Base-by-base conservation (phyloP, 2,797 vertebrate species). In the Enteromius mattozi region DNA sequence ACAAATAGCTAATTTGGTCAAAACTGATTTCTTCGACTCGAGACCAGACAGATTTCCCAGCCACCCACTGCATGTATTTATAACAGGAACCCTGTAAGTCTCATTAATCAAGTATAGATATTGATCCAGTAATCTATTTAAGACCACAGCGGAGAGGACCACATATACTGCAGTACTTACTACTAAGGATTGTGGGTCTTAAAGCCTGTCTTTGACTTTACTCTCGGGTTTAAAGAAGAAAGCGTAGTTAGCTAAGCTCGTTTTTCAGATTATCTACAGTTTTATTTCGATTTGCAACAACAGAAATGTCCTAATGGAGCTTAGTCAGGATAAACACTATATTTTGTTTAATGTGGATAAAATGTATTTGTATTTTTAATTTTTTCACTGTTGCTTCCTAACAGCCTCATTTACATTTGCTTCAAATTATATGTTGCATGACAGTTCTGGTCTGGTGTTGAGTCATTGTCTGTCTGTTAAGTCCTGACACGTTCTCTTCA, bases 81-180 rank as follows among this genome's bases (percentile, higher is more conserved):
- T 84, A 84, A 78, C 21, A 0, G 35, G 35, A 80, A 80, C 16
- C 35, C 70, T 70, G 80, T 79, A 78, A 61, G 78, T 80, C 65
- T 80, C 82, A 84, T 87, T 87, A 87, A 87, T 85, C 79, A 81
- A 81, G 79, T 78, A 80, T 83, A 78, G 80, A 63, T 85, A 88
- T 87, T 19, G 85, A 85, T 86, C 83, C 54, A 35, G 54, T 86
- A 69, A 86, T 88, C 83, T 85, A 47, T 78, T 88, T 63, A 76
- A 85, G 72, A 51, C 76, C 72, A 42, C 61, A 51, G 51, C 8
- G 19, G 51, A 69, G 30, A 79, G 33, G 63, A 63, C 87, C 35
- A 81, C 37, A 78, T 82, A 54, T 35, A 70, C 59, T 49, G 42
- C 42, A 27, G 78, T 59, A 40, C 78, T 72, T 59, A 61, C 17